A percentile compares a stretch with the other conserved stretches of the same genome.
phyloP scores from a whole-genome alignment of 2,113 vertebrate genomes.

The Calyptommatus sinebrachiatus region DNA sequence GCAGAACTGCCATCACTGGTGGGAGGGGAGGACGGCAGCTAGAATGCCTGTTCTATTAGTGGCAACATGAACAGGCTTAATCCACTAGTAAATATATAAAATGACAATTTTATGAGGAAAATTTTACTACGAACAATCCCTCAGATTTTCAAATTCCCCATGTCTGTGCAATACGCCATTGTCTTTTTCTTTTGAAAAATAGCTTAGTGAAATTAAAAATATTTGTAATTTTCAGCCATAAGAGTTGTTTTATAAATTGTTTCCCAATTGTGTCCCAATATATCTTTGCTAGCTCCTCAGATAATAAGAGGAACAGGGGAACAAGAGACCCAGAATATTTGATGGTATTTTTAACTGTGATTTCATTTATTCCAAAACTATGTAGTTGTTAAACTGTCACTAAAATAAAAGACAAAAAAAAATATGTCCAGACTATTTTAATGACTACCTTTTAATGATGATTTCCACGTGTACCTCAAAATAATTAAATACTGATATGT shows the following conservation, averaged over 20 bases:
- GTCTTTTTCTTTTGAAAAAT: neutral
- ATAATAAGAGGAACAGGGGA: neutral
- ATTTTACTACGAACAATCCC: no score
- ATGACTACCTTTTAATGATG: slow-evolving; percentile 66
- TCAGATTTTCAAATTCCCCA: neutral
- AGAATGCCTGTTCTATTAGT: no score
- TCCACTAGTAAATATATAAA: no score
- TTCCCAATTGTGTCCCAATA: neutral
- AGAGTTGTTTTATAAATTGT: neutral
- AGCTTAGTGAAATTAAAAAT: neutral
- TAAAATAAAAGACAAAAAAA: neutral
- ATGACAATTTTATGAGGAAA: no score
- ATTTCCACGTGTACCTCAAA: slow-evolving; percentile 68
- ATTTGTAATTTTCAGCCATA: neutral
- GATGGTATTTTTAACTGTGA: neutral
- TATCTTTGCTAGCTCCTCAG: neutral
- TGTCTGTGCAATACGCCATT: neutral
- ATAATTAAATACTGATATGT: slow-evolving; percentile 77
- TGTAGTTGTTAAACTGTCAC: neutral
- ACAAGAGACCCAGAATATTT: neutral
- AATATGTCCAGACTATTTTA: slow-evolving; percentile 1
- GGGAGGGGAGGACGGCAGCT: no score
- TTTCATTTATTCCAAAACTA: neutral
- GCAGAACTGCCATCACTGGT: neutral
- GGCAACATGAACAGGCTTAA: no score